Percentiles rank a stretch among this genome's conserved stretches.
Conservation (phyloP, 2,113 vertebrate genomes). For the Naja naja region DNA sequence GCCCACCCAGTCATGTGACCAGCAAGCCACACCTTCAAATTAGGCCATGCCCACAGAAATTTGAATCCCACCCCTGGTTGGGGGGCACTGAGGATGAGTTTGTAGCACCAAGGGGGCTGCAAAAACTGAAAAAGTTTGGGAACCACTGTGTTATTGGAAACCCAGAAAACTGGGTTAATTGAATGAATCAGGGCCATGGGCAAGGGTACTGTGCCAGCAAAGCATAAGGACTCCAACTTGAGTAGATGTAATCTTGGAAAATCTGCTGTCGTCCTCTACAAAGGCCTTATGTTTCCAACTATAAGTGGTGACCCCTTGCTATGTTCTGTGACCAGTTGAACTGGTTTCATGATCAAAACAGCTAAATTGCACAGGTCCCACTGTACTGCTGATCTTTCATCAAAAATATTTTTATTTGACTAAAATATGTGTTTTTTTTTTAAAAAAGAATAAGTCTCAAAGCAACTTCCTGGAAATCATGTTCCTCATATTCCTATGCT, state of each 20-base stretch:
- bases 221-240: background rate
- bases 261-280: background rate
- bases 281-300: background rate
- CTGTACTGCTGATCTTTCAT: background rate
- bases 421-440: background rate
- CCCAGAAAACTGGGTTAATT: background rate
- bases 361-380: no score
- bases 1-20: no score
- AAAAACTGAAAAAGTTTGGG: no score
- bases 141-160: background rate
- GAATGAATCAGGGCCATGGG: background rate
- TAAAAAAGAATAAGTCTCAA: background rate
- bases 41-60: no score
- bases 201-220: background rate
- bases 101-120: no score
- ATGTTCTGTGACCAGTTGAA: background rate
- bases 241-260: background rate
- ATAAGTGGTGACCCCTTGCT: background rate
- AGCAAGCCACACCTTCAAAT: no score
- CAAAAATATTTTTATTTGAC: background rate
- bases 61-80: no score
- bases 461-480: background rate
- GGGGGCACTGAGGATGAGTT: no score
- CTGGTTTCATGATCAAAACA: no score
- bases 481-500: background rate